Evolutionary conservation across 1,140 invertebrate species (phyloP), one percentile per base, ranked within the genome.

Genomic region (Calephelis nemesis): DNA sequence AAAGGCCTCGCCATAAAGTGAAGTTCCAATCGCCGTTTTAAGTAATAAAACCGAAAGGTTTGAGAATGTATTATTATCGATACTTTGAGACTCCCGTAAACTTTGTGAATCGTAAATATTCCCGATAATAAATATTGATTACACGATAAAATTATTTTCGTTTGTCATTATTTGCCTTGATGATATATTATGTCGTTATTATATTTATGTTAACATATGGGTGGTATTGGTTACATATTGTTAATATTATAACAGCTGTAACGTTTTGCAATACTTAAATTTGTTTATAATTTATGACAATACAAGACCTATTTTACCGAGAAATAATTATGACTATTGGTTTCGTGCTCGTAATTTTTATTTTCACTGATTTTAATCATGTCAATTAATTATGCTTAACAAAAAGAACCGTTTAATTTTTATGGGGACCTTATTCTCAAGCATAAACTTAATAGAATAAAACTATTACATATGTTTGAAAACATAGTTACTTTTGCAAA

Each of bases 101-200:
- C 54, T 58, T 58, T 58, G 54, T 58, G 54, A 58, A 58, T 58
- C 54, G 39, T 58, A 58, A 58, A 58, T 58, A 58, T 58, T 40
- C 30, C 12, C 11, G 10, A 58, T n/a, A 58, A 58, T 58, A 58
- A 58, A 58, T 58, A 58, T 58, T 58, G 54, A 58, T 58, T 58
- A 58, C 54, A 58, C 19, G 54, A 58, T 58, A 58, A 58, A 58
- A 58, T 58, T 58, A 58, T 58, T 58, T 58, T 58, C 54, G 54
- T 58, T 39, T 39, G 54, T 58, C 54, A 58, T 58, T 39, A 58
- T 58, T 58, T 58, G 52, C 52, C 19, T 58, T 58, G 52, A 58
- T 58, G 54, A 58, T 58, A 58, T 58, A 58, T 15, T 15, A 58
- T 58, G 54, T 58, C 54, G 30, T 58, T 30, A 58, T 58, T 58